These are phyloP conservation scores for Dendrolimus houi DNA, from an alignment of 2,888 invertebrate species.

Conservation along the genomic window DNA sequence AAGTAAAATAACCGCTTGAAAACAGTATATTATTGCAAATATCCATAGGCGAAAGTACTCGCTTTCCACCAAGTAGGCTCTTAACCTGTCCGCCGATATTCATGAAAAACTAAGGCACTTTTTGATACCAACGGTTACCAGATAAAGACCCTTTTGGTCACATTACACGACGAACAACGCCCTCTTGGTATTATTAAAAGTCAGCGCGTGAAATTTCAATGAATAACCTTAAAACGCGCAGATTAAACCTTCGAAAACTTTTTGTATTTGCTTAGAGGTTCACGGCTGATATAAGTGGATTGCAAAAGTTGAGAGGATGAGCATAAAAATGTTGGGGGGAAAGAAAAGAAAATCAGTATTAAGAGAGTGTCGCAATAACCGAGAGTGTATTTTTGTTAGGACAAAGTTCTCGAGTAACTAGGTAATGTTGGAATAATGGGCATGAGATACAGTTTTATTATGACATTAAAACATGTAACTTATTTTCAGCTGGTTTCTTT, in stretches of 20 bases:
- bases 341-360: conserved; percentile 58
- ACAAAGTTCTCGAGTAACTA: conserved; percentile 46
- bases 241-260: conserved; percentile 70
- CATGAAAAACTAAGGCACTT: too few relatives aligned
- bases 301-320: conserved; percentile 72
- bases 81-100: too few relatives aligned
- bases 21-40: too few relatives aligned
- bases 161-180: conserved; percentile 26
- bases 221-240: conserved; percentile 67
- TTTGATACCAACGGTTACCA: too few relatives aligned
- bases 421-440: conserved; percentile 38
- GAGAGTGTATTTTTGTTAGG: conserved; percentile 56
- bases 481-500: conserved; percentile 12
- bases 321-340: conserved; percentile 65
- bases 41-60: too few relatives aligned
- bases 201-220: conserved; percentile 60
- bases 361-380: conserved; percentile 62
- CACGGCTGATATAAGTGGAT: conserved; percentile 75
- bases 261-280: conserved; percentile 73
- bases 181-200: conserved; percentile 62
- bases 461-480: conserved; percentile 27
- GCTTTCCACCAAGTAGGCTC: too few relatives aligned
- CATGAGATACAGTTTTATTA: conserved; percentile 32
- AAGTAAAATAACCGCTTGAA: too few relatives aligned
- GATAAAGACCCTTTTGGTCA: too few relatives aligned